Conservation (phyloP, 2,888 invertebrate genomes). For the Pimpla rufipes region DNA sequence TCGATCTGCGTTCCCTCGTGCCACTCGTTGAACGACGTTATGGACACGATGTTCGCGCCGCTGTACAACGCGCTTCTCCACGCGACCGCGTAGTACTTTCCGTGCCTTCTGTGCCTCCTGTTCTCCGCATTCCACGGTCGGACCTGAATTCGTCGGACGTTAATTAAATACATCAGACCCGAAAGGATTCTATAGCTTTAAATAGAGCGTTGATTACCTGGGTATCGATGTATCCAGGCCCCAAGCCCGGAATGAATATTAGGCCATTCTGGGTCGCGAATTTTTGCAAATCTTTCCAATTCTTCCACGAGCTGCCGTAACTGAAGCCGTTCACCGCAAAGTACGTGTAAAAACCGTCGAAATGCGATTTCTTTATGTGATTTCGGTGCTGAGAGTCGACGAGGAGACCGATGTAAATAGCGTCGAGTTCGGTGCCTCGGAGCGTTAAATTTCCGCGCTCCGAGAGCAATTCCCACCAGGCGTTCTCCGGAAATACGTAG, state of each 20-base stretch:
- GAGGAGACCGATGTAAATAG: constrained; percentile 87
- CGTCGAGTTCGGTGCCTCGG: constrained; percentile 87
- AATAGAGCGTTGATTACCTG: constrained; percentile 82
- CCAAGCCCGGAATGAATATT: constrained; percentile 90
- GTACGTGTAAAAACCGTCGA: constrained; percentile 89
- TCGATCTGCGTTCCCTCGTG: constrained; percentile 92
- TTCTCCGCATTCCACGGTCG: constrained; percentile 88
- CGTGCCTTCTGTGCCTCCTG: constrained; percentile 86
- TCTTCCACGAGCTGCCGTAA: constrained; percentile 89
- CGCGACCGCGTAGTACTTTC: constrained; percentile 88
- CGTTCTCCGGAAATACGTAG: constrained; percentile 86
- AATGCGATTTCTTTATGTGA: constrained; percentile 86
- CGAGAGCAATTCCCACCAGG: constrained; percentile 87
- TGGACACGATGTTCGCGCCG: constrained; percentile 87
- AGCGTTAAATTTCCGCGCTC: constrained; percentile 85
- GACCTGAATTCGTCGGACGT: constrained; percentile 75
- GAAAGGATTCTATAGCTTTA: constrained; percentile 18
- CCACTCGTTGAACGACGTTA: constrained; percentile 92
- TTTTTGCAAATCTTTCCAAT: constrained; percentile 87
- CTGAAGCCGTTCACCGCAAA: constrained; percentile 89
- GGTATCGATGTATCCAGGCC: constrained; percentile 90
- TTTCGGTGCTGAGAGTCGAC: constrained; percentile 87
- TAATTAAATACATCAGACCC: neutral
- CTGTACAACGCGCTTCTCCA: constrained; percentile 88
- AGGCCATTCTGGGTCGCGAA: constrained; percentile 88